These are phyloP conservation scores for Megaustenia siamemsis DNA, from an alignment of 2,888 invertebrate genomes.

Conservation along the genomic window DNA sequence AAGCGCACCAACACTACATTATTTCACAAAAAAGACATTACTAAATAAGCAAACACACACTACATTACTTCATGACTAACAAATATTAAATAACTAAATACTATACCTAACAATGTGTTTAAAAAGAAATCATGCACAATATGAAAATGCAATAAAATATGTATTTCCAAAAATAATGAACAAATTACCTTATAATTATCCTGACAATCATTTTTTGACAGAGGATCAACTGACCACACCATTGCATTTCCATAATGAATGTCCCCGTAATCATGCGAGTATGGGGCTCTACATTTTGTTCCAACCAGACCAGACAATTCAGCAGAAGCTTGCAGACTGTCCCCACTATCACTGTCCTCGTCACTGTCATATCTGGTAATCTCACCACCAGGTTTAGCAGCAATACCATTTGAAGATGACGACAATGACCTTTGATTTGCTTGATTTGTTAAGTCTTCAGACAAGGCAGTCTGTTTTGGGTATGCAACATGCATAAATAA, in stretches of 20 bases:
- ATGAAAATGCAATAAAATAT: not conserved
- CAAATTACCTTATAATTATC: slow-evolving; percentile 15
- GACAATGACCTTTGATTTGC: not conserved
- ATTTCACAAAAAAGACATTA: too few relatives aligned
- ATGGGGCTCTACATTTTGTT: slow-evolving; percentile 92
- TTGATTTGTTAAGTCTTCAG: slow-evolving; percentile 1
- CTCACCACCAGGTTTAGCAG: not conserved
- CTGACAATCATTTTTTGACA: not conserved
- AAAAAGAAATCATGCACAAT: too few relatives aligned
- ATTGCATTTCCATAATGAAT: slow-evolving; percentile 91
- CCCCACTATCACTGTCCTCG: slow-evolving; percentile 24
- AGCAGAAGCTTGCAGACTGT: not conserved
- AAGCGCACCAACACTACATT: too few relatives aligned
- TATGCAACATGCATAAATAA: too few relatives aligned
- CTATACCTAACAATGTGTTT: too few relatives aligned
- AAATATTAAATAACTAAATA: too few relatives aligned
- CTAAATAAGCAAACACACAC: too few relatives aligned
- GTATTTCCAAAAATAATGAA: not conserved
- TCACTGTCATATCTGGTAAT: slow-evolving; percentile 6
- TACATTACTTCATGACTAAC: too few relatives aligned
- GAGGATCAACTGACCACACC: slow-evolving; percentile 83
- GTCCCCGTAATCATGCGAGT: slow-evolving; percentile 88
- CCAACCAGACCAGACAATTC: slow-evolving; percentile 83
- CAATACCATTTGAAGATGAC: not conserved
- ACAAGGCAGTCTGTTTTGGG: slow-evolving; percentile 12